Conservation (phyloP, 2,797 vertebrate genomes). For the Pygocentrus nattereri region DNA sequence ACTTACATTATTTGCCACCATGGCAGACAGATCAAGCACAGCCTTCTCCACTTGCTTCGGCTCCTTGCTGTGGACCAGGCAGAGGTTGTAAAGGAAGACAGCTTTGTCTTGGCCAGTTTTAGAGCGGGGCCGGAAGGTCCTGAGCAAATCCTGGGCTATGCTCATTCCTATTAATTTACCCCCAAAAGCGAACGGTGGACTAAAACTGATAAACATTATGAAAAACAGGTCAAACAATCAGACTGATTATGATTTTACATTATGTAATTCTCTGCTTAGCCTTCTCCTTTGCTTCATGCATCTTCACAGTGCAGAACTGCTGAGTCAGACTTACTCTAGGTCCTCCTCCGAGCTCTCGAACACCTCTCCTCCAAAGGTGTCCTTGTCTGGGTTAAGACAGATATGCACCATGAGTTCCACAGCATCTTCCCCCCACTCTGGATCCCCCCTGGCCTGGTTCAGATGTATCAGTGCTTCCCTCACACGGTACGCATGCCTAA, state of each 20-base stretch:
- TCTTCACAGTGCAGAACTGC: neutral
- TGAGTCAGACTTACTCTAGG: slow-evolving; percentile 63
- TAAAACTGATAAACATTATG: slow-evolving; percentile 3
- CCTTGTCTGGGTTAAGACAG: slow-evolving; percentile 78
- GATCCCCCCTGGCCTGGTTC: slow-evolving; percentile 73
- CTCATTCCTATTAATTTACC: slow-evolving; percentile 61
- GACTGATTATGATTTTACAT: too few species aligned
- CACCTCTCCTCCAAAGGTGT: slow-evolving; percentile 73
- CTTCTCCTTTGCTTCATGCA: neutral
- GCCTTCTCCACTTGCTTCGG: slow-evolving; percentile 64
- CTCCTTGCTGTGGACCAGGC: slow-evolving; percentile 69
- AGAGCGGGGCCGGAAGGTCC: slow-evolving; percentile 63
- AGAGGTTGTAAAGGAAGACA: slow-evolving; percentile 65
- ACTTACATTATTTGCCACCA: slow-evolving; percentile 63
- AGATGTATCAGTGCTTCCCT: slow-evolving; percentile 73
- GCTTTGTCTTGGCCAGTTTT: slow-evolving; percentile 59
- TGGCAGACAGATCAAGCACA: slow-evolving; percentile 67
- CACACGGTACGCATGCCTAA: slow-evolving; percentile 68
- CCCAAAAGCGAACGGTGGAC: neutral
- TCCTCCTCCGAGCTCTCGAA: slow-evolving; percentile 65
- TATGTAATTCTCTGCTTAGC: too few species aligned
- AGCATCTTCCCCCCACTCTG: slow-evolving; percentile 70
- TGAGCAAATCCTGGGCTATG: slow-evolving; percentile 74
- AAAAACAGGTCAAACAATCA: neutral
- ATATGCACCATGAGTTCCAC: slow-evolving; percentile 74